Evolutionary conservation across 2,113 vertebrate species (phyloP).

Genomic region (Nipponia nippon): DNA sequence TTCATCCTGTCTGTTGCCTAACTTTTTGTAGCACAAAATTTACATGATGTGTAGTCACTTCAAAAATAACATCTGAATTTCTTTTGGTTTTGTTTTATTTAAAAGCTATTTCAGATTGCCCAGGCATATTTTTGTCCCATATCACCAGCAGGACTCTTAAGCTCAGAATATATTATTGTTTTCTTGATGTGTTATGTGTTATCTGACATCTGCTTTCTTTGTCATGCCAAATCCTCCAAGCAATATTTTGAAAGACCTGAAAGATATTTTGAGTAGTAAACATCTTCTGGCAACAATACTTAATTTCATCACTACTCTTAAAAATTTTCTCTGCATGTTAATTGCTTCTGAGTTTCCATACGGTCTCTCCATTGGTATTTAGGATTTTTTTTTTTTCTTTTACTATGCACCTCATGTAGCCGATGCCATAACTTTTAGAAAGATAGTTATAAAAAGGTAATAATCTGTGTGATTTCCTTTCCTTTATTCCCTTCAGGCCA

Average conservation of each 20-base stretch:
- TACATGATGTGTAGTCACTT: background rate
- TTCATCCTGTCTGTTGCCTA: background rate
- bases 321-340: constrained; percentile 53
- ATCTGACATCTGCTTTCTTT: constrained; percentile 61
- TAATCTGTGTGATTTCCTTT: constrained; percentile 56
- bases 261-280: constrained; percentile 58
- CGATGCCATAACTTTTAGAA: constrained; percentile 40
- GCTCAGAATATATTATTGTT: constrained; percentile 49
- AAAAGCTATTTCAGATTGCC: constrained; percentile 40
- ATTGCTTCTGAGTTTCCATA: constrained; percentile 55
- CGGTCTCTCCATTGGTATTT: constrained; percentile 12
- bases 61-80: background rate
- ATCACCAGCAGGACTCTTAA: constrained; percentile 54
- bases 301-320: constrained; percentile 69
- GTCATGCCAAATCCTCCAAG: constrained; percentile 58
- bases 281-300: constrained; percentile 60
- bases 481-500: constrained; percentile 38
- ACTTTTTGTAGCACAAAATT: constrained; percentile 8
- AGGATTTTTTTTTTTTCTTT: constrained; percentile 9
- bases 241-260: constrained; percentile 59
- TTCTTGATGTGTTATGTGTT: constrained; percentile 54
- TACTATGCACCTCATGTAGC: constrained; percentile 34
- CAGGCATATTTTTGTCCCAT: constrained; percentile 37
- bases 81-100: constrained; percentile 34
- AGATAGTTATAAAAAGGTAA: constrained; percentile 64